Conservation (phyloP, 2,113 vertebrate species). For the Merops nubicus region DNA sequence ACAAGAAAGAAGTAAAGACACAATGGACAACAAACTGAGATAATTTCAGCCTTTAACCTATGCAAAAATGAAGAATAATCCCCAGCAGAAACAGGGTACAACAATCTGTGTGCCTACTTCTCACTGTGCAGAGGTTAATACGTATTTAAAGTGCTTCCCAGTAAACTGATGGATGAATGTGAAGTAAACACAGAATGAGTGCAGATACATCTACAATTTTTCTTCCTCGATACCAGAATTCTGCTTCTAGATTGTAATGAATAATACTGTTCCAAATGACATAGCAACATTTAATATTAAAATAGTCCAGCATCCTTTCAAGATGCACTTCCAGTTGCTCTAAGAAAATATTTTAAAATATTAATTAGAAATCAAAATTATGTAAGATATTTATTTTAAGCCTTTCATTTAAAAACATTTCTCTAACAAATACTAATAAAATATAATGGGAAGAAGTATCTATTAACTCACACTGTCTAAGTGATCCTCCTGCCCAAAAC, state of each 20-base stretch:
- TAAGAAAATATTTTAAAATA: neutral
- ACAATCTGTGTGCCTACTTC: neutral
- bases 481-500: neutral
- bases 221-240: neutral
- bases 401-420: neutral
- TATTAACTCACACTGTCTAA: neutral
- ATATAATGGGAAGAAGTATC: neutral
- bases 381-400: neutral
- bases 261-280: neutral
- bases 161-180: neutral
- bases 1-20: neutral
- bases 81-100: neutral
- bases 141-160: neutral
- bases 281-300: neutral
- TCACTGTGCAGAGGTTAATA: neutral
- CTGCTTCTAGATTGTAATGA: neutral
- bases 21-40: neutral
- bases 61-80: neutral
- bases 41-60: neutral
- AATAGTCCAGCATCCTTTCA: neutral
- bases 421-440: neutral
- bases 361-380: neutral
- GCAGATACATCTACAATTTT: neutral
- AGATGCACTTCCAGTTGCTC: neutral
- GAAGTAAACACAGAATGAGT: neutral